Percentiles rank a stretch among this genome's conserved stretches.
Evolutionary conservation across 37 sponge, comb jelly and placozoan species (phyloP).

Genomic region (Haliclona indistincta): DNA sequence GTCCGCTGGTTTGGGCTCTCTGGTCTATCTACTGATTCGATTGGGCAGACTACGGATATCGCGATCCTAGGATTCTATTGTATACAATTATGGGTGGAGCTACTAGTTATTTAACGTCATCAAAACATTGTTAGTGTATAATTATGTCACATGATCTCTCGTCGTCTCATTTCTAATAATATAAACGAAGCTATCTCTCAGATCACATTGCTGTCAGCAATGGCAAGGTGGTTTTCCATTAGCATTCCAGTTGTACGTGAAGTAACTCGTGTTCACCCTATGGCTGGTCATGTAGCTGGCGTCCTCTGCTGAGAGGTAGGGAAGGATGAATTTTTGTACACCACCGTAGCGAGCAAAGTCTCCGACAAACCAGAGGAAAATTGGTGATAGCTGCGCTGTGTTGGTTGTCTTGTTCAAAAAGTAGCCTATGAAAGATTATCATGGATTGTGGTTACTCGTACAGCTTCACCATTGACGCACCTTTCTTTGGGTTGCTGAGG

Average conservation of each 20-base stretch:
- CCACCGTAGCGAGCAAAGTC: slow-evolving; percentile 58
- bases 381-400: slow-evolving; percentile 49
- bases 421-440: slow-evolving; percentile 8
- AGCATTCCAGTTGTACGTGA: slow-evolving; percentile 66
- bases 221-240: slow-evolving; percentile 66
- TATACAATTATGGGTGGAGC: too few species aligned
- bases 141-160: too few species aligned
- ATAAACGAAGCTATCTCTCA: too few species aligned
- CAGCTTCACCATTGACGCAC: slow-evolving; percentile 11
- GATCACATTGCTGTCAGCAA: too few species aligned
- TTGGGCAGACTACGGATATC: not conserved
- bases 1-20: slow-evolving; percentile 43
- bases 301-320: slow-evolving; percentile 38
- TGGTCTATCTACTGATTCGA: slow-evolving; percentile 35
- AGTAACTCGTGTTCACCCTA: slow-evolving; percentile 37
- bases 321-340: slow-evolving; percentile 53
- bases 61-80: too few species aligned
- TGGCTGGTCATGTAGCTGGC: slow-evolving; percentile 22
- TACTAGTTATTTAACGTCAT: too few species aligned
- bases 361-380: slow-evolving; percentile 64
- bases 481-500: slow-evolving; percentile 68
- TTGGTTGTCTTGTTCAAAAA: slow-evolving; percentile 20
- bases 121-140: too few species aligned
- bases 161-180: too few species aligned
- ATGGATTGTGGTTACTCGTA: not conserved